Evolutionary conservation across 2,797 vertebrate species (phyloP), one percentile per base, ranked within the genome.

Genomic region (Megalops cyprinoides): DNA sequence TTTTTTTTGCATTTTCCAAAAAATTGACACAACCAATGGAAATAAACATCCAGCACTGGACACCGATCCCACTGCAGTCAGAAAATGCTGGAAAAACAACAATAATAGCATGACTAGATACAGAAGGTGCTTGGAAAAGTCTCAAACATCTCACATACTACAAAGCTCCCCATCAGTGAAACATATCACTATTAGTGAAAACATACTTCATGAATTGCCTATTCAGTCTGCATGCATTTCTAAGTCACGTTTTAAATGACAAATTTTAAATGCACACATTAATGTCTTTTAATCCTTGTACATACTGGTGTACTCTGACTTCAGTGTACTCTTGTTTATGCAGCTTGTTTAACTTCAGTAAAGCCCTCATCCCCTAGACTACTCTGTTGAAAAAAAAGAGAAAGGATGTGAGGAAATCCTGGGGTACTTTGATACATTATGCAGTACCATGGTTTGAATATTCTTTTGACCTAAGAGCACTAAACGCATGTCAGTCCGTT

Each of bases 401-500:
- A 12, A 23, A 42, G 0, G n/a, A 9, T 58, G 10, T 77, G 53
- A 77, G 55, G 23, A 25, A 42, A n/a, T 31, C 55, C 46, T 46
- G 53, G 37, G 31, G 31, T 77, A 55, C 18, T 76, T 55, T 76
- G 49, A 34, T 76, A 55, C 51, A 76, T 76, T 51, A 55, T 55
- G 48, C 74, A 51, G 5, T 20, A 46, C 31, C 48, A 55, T 14
- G n/a, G 48, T 74, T 74, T 51, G 15, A 74, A 74, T 9, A 18
- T 23, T 48, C 74, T 76, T 15, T 55, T 55, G 37, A 77, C 37
- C 55, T 10, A 12, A 10, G 4, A 58, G 18, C 55, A 77, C 37
- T 25, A 56, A 76, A 53, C 34, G 51, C 0, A 34, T 56, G 37
- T 3, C 15, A 77, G 55, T 60, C 9, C 7, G 1, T 23, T 23